Base-by-base conservation (phyloP, 1,140 invertebrate genomes). In the roundworm (Caenorhabditis elegans) region DNA sequence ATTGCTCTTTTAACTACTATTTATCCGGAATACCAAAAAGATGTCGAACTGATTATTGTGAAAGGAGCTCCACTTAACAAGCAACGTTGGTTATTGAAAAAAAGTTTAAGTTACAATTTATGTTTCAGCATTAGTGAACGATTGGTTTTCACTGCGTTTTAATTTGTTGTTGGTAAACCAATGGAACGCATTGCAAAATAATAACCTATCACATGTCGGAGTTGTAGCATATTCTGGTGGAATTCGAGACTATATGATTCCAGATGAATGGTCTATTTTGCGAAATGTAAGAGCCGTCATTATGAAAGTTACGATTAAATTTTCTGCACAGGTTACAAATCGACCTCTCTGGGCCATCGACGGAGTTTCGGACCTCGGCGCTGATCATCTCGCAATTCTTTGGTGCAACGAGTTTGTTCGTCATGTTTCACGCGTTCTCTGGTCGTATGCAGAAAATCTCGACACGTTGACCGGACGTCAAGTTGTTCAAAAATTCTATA, bases 391-490 rank as follows among this genome's bases (percentile, higher is more conserved):
- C 15, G 31, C 51, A 13, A 79, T 79, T 70, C 39, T 79, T 2
- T 79, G 78, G 78, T 79, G 78, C 24, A 79, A 79, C 31, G 43
- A 79, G 49, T 48, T 79, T 31, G 78, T 79, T 1, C 26, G 78
- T 5, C 48, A 79, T 22, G 31, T 55, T 1, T 79, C 78, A 11
- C 31, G 78, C 0, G 22, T 79, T 11, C 22, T 79, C 10, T 65
- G 34, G 19, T 22, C 24, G 0, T 79, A 79, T n/a, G 55, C 17
- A 1, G 51, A 79, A 19, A 26, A 55, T 6, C 15, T 34, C 1
- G 49, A 49, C 13, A 22, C 36, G 34, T 15, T 15, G 26, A 70
- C 78, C 0, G 51, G 48, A 46, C 39, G 51, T 8, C 1, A 43
- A 79, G 43, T 78, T 13, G 55, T 65, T 15, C 11, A 46, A 11